phyloP scores from a whole-genome alignment of 2,888 invertebrate species.

The Andricus curvator region DNA sequence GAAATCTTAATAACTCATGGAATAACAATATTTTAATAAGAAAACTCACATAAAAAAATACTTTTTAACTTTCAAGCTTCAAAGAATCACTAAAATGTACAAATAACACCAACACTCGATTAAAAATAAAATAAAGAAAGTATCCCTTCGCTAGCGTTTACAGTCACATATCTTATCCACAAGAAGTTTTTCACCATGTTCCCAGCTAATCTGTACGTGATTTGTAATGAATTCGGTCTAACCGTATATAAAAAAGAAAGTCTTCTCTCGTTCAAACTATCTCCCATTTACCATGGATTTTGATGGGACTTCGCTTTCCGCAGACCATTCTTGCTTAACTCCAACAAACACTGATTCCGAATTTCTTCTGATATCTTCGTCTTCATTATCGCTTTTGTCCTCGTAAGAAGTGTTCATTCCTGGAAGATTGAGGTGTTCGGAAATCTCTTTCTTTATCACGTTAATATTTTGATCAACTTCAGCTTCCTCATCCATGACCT shows the following conservation, averaged over 20 bases:
- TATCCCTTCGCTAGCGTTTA: too few species aligned
- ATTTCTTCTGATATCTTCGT: not conserved
- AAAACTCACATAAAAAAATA: too few species aligned
- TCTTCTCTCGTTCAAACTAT: not conserved
- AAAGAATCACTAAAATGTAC: too few species aligned
- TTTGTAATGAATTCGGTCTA: not conserved
- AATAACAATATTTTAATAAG: too few species aligned
- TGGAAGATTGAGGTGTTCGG: not conserved
- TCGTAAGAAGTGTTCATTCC: not conserved
- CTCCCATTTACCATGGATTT: conserved; percentile 1
- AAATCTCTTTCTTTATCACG: conserved; percentile 13
- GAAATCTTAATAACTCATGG: too few species aligned
- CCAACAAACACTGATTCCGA: conserved; percentile 5
- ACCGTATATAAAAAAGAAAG: too few species aligned
- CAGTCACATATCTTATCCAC: too few species aligned
- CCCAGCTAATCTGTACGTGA: not conserved
- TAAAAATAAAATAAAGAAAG: too few species aligned
- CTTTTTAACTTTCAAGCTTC: too few species aligned
- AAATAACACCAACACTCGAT: too few species aligned
- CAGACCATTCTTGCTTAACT: conserved; percentile 26
- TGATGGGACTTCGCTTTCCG: not conserved
- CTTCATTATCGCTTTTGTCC: not conserved
- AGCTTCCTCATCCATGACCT: conserved; percentile 12
- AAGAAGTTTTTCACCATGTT: not conserved
- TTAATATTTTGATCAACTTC: conserved; percentile 4